Evolutionary conservation across 2,113 vertebrate species (phyloP), one percentile per base, ranked within the genome.

Genomic region (Chrysochloris asiatica): DNA sequence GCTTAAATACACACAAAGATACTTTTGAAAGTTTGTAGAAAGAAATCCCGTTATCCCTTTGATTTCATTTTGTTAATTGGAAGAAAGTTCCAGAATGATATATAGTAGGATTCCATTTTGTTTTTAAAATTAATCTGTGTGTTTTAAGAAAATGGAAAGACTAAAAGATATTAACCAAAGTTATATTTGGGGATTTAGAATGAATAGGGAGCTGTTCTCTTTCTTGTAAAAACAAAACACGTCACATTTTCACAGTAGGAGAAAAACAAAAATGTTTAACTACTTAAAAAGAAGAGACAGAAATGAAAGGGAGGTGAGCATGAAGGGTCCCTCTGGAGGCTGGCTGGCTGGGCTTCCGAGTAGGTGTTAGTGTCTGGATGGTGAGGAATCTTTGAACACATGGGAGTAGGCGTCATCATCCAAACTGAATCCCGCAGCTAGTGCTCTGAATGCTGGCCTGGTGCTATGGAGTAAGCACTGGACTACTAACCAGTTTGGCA

Each of bases 1-100:
- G 16, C 26, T 82, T 28, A 59, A 59, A 59, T 21, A 19, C 6
- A 22, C 54, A 56, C 54, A n/a, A n/a, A n/a, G n/a, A n/a, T n/a
- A n/a, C n/a, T n/a, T n/a, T n/a, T n/a, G n/a, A n/a, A n/a, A n/a
- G n/a, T n/a, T n/a, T n/a, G n/a, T n/a, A n/a, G n/a, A n/a, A n/a
- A n/a, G n/a, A n/a, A n/a, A n/a, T n/a, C n/a, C n/a, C n/a, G n/a
- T n/a, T n/a, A n/a, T n/a, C n/a, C n/a, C n/a, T n/a, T n/a, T n/a
- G n/a, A n/a, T n/a, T n/a, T 90, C n/a, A 50, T 83, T 84, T 76
- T 61, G 43, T 80, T 84, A 84, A 84, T 50, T 47, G 71, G n/a
- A 43, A 92, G 80, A 90, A 71, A 21, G 81, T 72, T 43, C 47
- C n/a, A 86, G 63, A 79, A 30, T 81, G 14, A 45, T 56, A 82